Base-by-base conservation (phyloP, 2,888 invertebrate species). In the Heterodera filipjevi region DNA sequence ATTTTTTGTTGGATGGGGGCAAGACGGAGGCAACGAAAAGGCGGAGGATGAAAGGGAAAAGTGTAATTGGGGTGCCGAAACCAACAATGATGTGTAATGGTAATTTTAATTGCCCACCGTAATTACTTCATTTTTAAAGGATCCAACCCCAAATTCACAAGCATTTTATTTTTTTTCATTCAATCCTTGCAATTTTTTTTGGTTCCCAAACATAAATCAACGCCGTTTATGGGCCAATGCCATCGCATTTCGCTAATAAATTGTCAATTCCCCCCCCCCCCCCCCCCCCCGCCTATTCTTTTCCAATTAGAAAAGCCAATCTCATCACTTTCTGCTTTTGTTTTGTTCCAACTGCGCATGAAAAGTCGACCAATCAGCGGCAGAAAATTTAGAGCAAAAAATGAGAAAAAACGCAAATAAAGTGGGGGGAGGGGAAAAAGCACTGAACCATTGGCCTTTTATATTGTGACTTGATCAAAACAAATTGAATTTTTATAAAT, bases 241-340 rank as follows among this genome's bases (percentile, higher is more conserved):
- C 59, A 59, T 27, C 59, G 22, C n/a, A 27, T n/a, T 53, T n/a
- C 5, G 59, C 22, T 19, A n/a, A 22, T 6, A 6, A 22, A 22
- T 22, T 8, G 8, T 10, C 59, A 59, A 59, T n/a, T 59, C n/a
- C 59, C 59, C n/a, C 59, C n/a, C 59, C n/a, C n/a, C 59, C 59
- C n/a, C 22, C 3, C 27, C 27, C 3, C n/a, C n/a, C 16, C 49
- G 5, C 19, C 19, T 6, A 59, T 59, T 59, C 59, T 27, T 59
- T 59, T 27, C 59, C 59, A 59, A 59, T 59, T 59, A n/a, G 59
- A 59, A 59, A 59, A 59, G 59, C 59, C 59, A 59, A 59, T 59
- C 59, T 30, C 59, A 59, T n/a, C 59, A n/a, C 22, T 49, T 49
- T 49, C 59, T 59, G 59, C 19, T 59, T 49, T 27, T 59, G 59